Base-by-base conservation (phyloP, 2,113 vertebrate species). In the Rhinichthys klamathensis region DNA sequence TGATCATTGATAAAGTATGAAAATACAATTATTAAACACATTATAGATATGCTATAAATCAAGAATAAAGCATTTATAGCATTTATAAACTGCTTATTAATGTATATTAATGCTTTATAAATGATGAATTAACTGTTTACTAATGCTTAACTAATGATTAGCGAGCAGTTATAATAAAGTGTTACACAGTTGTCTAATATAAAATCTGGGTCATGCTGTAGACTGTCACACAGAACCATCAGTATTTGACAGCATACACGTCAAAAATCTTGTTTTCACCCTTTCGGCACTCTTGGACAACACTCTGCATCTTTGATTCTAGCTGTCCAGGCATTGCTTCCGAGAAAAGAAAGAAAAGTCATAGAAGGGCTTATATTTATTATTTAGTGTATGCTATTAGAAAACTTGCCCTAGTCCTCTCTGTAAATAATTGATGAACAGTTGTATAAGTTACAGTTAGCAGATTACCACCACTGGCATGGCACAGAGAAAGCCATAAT, bases 301-400 rank as follows among this genome's bases (percentile, higher is more conserved):
- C 12, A 27, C 13, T 49, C 69, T n/a, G 15, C 49, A 51, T 58
- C 27, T 77, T 67, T 44, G n/a, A 77, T 67, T 54, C 51, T 2
- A 41, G 25, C 41, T 32, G 69, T 38, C 9, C 54, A 63, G 65
- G 30, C 61, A 54, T 25, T 58, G 75, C 21, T 77, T 80, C 82
- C 49, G 0, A 41, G 73, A 82, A 72, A 75, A 73, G 38, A 38
- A 60, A 38, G 3, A 75, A 56, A 25, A 51, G 49, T 12, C 18
- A 41, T 4, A 27, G 76, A 72, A 84, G 44, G 5, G 58, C 25
- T 76, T 74, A 4, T 77, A 89, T 90, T 44, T 82, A 89, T 91
- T 89, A 91, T 91, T 91, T 83, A 89, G 73, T 32, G 75, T 74
- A 58, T 83, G 82, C 87, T 87, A 88, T 89, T 89, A 89, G 88